Evolutionary conservation across 1,140 invertebrate species (phyloP), one percentile per base, ranked within the genome.

Genomic region (Euwallacea fornicatus): DNA sequence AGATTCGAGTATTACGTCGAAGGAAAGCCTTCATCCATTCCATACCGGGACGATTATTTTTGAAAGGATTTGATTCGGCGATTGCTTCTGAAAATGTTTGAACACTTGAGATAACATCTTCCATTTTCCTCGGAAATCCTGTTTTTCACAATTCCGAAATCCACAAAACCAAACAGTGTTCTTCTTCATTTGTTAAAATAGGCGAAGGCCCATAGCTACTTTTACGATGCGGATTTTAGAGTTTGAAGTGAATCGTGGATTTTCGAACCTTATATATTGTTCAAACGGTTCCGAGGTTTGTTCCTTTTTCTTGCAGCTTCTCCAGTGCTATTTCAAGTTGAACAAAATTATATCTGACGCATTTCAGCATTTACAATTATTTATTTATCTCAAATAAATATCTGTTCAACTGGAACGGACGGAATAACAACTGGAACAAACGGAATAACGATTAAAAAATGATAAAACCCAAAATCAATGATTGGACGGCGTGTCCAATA

Each of bases 1-100:
- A 56, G 44, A 76, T 16, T 77, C 69, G 15, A 66, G 76, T 75
- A 72, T 81, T 75, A 50, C 76, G 53, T 56, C 75, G 77, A 47
- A 80, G 56, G 76, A 81, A 81, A 11, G 73, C 68, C 43, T 78
- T 74, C 56, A 75, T 78, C 79, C 78, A 82, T 11, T 71, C 73
- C 21, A 75, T 70, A 8, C 76, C 78, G 9, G 80, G 77, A 33
- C 47, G 67, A 66, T 78, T 77, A 72, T 78, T 66, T 43, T 44
- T 72, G 74, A 81, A 80, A 41, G 80, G 79, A 74, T 78, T 76
- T 7, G 44, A 11, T 21, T 75, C 9, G 13, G 76, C 73, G 10
- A 69, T 66, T 56, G 71, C 68, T 9, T 69, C 66, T 41, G 76
- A 68, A 72, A 76, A 77, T 44, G 13, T 44, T 62, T 75, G 66